Evolutionary conservation across 1,140 invertebrate species (phyloP).

Genomic region (Pectinophora gossypiella): DNA sequence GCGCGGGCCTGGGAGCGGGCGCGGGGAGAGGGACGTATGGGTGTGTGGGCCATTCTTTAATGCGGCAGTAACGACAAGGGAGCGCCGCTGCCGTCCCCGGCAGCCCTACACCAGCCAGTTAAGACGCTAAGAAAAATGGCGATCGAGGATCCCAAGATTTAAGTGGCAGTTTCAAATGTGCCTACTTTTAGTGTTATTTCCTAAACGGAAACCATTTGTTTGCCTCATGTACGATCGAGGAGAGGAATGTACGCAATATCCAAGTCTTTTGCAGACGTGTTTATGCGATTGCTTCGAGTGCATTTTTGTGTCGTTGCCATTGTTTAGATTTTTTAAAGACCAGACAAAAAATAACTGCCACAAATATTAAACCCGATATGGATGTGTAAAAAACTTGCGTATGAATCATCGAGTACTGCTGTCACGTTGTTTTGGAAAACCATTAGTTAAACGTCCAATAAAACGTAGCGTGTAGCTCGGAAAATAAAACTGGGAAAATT

Average conservation of each 20-base stretch:
- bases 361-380: conserved; percentile 13
- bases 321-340: background rate
- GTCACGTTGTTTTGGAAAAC: conserved; percentile 37
- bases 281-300: conserved; percentile 42
- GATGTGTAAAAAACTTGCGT: conserved; percentile 23
- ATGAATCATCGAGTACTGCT: conserved; percentile 36
- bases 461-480: conserved; percentile 23
- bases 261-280: conserved; percentile 44
- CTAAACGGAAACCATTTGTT: conserved; percentile 72
- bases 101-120: conserved; percentile 37
- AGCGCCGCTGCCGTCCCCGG: conserved; percentile 25
- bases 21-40: conserved; percentile 7
- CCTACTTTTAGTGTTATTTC: conserved; percentile 74
- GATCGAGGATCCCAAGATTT: conserved; percentile 70
- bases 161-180: conserved; percentile 71
- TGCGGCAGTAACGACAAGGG: conserved; percentile 50
- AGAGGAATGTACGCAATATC: conserved; percentile 58
- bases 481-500: conserved; percentile 28
- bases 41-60: conserved; percentile 38
- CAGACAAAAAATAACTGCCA: background rate
- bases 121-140: conserved; percentile 68
- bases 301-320: conserved; percentile 18
- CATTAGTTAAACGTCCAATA: conserved; percentile 41
- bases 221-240: conserved; percentile 58
- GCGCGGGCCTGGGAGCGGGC: background rate